Evolutionary conservation across 2,113 vertebrate genomes (phyloP).

Genomic region (Ceratotherium simum): DNA sequence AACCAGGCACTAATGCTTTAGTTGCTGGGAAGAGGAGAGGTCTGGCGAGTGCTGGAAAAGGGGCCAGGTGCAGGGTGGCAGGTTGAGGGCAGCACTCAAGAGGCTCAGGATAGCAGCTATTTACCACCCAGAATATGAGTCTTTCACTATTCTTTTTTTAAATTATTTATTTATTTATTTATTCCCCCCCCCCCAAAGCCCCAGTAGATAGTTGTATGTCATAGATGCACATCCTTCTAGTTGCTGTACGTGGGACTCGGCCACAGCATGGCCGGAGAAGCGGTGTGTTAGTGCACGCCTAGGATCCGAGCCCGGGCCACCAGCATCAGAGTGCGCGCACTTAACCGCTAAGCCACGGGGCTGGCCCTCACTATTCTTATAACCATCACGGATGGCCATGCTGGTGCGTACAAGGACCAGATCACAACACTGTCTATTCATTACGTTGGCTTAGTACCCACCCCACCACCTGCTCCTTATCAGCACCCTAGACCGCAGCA

Average conservation of each 20-base stretch:
- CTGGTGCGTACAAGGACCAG: neutral
- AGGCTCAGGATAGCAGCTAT: neutral
- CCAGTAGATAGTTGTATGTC: no score
- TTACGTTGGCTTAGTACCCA: fast-evolving
- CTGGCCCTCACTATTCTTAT: neutral
- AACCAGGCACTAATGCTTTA: neutral
- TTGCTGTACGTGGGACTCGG: no score
- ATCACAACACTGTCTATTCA: neutral
- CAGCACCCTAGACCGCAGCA: no score
- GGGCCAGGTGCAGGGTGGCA: neutral
- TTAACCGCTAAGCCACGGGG: no score
- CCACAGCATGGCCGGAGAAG: no score
- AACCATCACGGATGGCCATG: fast-evolving
- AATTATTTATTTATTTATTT: no score
- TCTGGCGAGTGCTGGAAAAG: neutral
- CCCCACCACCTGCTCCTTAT: neutral
- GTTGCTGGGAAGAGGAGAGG: neutral
- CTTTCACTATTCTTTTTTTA: neutral
- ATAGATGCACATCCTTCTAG: no score
- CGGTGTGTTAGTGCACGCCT: no score
- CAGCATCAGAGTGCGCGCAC: no score
- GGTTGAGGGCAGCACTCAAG: fast-evolving
- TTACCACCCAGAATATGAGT: fast-evolving
- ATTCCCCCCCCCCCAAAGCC: no score
- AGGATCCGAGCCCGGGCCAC: no score